Base-by-base conservation (phyloP, 2,888 invertebrate species). In the Alloplasta piceator region DNA sequence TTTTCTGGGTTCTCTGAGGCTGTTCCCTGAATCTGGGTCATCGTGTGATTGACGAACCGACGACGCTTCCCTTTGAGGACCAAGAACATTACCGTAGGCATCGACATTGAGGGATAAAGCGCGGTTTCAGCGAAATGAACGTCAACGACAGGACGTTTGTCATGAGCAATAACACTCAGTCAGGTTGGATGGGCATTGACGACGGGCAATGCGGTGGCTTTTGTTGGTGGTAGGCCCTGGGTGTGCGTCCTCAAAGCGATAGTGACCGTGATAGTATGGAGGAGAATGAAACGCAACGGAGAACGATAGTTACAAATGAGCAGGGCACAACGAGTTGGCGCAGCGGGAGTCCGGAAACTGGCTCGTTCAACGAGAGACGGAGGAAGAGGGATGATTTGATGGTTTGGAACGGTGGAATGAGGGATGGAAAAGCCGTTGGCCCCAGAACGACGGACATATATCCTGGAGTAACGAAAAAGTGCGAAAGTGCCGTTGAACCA, bases 31-130 rank as follows among this genome's bases (percentile, higher is more conserved):
- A 82, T 71, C 78, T 78, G 82, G 55, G n/a, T 67, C 82, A 78
- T 84, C 77, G 79, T 75, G 77, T 83, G 82, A 83, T 86, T 83
- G 85, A 83, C 83, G 80, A 85, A 84, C 80, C n/a, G 73, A 74
- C 67, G 76, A 14, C 43, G 12, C 9, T 36, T 26, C 3, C 1
- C 55, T 56, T 41, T n/a, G 41, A 43, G 9, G 46, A 39, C 38
- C 52, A 26, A 10, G 68, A 41, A 52, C 7, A 52, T 12, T 12
- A 7, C 52, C n/a, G 26, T 26, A 52, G 52, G 52, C 52, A 1
- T 1, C 6, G 7, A 52, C 14, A 52, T 52, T 52, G 14, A 12
- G 3, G 12, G 5, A 52, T 52, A 26, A 26, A 26, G 26, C 26
- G 26, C 52, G 14, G 14, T 16, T 14, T 6, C 14, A 7, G 52